phyloP scores from a whole-genome alignment of 2,797 vertebrate genomes.

The Rhinogobio ventralis region DNA sequence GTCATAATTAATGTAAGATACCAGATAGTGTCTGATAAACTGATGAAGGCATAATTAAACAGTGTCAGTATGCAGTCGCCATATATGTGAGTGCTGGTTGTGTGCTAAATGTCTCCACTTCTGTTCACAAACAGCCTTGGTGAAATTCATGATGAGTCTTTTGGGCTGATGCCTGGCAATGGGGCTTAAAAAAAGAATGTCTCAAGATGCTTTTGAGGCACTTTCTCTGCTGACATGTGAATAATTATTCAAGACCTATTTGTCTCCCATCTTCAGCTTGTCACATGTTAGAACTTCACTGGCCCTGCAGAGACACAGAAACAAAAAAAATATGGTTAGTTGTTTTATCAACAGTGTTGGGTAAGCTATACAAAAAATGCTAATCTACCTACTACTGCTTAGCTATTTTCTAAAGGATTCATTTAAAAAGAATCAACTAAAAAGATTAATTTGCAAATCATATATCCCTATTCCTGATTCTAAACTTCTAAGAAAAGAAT shows the following conservation, averaged over 20 bases:
- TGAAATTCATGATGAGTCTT: constrained; percentile 44
- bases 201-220: constrained; percentile 19
- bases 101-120: constrained; percentile 61
- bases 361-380: background rate
- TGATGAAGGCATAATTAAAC: constrained; percentile 76
- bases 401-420: background rate
- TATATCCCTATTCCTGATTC: background rate
- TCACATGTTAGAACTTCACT: constrained; percentile 38
- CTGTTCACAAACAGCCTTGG: constrained; percentile 53
- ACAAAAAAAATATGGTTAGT: constrained; percentile 24
- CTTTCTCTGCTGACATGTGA: constrained; percentile 30
- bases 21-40: constrained; percentile 18
- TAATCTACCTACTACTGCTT: background rate
- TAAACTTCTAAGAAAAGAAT: constrained; percentile 3
- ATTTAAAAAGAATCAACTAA: background rate
- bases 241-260: constrained; percentile 40
- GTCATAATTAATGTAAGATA: constrained; percentile 72
- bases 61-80: constrained; percentile 67
- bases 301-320: constrained; percentile 49
- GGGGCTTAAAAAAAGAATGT: constrained; percentile 30
- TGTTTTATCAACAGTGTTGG: background rate
- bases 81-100: constrained; percentile 69
- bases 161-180: constrained; percentile 42
- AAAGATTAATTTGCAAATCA: background rate
- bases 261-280: constrained; percentile 21